Base-by-base conservation (phyloP, 2,888 invertebrate species). In the Dugesia japonica region DNA sequence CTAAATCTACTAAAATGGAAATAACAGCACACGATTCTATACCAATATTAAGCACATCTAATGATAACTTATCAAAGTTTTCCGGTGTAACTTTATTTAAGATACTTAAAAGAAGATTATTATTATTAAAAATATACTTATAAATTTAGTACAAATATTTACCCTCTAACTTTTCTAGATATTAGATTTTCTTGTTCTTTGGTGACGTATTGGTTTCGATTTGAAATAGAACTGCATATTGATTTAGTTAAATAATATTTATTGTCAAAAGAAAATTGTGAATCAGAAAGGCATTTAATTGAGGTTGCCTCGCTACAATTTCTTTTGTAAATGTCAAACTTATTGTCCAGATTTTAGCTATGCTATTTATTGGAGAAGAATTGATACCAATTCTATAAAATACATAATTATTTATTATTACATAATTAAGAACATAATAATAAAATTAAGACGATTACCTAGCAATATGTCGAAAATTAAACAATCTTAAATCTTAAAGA, bases 51-150 rank as follows among this genome's bases (percentile, higher is more conserved):
- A 95, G 89, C 87, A 97, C 88, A 87, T 94, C 94, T 89, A 93
- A 91, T 89, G 94, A 93, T 88, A 97, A 89, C 90, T 94, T 94
- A 88, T 92, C 91, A 88, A 95, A 95, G 88, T 94, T 95, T 88
- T 97, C 95, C 85, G 95, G 95, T 83, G 95, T 95, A 87, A 97
- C 91, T 87, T 95, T 95, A 88, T 97, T 97, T 87, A 95, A 92
- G 86, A 95, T 84, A 90, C 90, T 90, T 87, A 71, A 82, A n/a
- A n/a, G n/a, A n/a, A n/a, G n/a, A n/a, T n/a, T n/a, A n/a, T n/a
- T n/a, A n/a, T n/a, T n/a, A n/a, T n/a, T n/a, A n/a, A n/a, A n/a
- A n/a, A n/a, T n/a, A n/a, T n/a, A n/a, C n/a, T n/a, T n/a, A n/a
- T n/a, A n/a, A n/a, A n/a, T n/a, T n/a, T n/a, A n/a, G n/a, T n/a